These are phyloP conservation scores for Probosciger aterrimus DNA, from an alignment of 2,113 vertebrate species.

Conservation along the genomic window DNA sequence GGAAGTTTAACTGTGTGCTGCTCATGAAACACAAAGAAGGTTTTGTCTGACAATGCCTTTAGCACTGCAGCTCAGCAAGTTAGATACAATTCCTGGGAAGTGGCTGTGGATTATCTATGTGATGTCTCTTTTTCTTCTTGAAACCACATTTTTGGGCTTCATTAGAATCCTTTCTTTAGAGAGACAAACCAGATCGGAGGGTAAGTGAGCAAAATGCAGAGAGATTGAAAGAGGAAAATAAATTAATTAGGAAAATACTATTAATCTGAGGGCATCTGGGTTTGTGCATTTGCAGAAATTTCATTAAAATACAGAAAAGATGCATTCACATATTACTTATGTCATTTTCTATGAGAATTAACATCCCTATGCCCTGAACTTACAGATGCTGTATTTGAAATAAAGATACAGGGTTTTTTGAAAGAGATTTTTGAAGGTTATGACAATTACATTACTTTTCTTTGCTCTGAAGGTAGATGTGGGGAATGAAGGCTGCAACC, in stretches of 20 bases:
- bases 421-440: not conserved
- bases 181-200: not conserved
- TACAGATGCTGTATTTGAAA: not conserved
- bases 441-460: not conserved
- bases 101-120: not conserved
- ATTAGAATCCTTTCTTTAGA: not conserved
- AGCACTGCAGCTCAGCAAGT: not conserved
- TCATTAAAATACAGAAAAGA: not conserved
- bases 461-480: not conserved
- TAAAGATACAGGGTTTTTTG: not conserved
- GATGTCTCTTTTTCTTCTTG: not conserved
- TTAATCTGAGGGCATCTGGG: not conserved
- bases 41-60: not conserved
- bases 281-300: not conserved
- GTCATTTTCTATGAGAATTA: not conserved
- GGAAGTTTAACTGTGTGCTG: constrained; percentile 5
- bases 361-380: not conserved
- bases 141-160: not conserved
- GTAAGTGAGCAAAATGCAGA: not conserved
- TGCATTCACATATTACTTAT: not conserved
- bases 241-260: not conserved
- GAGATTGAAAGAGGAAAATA: not conserved
- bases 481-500: not conserved
- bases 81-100: not conserved
- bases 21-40: not conserved